Conservation (phyloP, 2,113 vertebrate genomes). For the Pedetes capensis region DNA sequence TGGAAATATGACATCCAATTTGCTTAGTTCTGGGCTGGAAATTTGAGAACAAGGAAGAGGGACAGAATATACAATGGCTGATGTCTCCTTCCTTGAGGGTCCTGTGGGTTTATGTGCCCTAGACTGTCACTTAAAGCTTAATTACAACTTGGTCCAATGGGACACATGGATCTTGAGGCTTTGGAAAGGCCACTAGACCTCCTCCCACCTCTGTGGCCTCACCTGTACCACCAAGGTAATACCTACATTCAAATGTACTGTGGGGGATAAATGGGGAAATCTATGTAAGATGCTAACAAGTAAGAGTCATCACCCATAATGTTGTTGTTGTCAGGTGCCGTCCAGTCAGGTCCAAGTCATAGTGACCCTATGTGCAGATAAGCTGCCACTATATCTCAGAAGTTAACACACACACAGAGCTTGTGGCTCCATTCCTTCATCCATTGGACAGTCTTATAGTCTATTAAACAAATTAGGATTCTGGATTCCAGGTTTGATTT, state of each 20-base stretch:
- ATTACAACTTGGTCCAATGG: neutral
- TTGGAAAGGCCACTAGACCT: neutral
- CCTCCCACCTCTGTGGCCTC: neutral
- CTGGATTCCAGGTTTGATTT: neutral
- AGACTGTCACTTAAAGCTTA: too few relatives aligned
- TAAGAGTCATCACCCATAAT: neutral
- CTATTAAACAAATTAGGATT: neutral
- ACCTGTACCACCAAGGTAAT: neutral
- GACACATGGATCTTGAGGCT: neutral
- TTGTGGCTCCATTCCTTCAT: neutral
- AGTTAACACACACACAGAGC: neutral
- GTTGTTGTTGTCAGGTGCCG: too few relatives aligned
- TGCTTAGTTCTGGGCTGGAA: neutral
- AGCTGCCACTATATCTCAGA: neutral
- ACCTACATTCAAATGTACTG: neutral
- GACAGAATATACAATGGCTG: fast-evolving
- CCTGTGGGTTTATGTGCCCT: neutral
- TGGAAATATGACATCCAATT: neutral
- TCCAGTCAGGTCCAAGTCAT: too few relatives aligned
- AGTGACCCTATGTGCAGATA: too few relatives aligned
- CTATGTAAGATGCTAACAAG: neutral
- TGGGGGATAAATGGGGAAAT: neutral
- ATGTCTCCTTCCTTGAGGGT: neutral
- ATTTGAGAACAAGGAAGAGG: fast-evolving
- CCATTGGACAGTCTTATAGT: neutral